Percentiles rank a stretch among this genome's conserved stretches.
Conservation (phyloP, 2,888 invertebrate species). For the Chrysina gloriosa region DNA sequence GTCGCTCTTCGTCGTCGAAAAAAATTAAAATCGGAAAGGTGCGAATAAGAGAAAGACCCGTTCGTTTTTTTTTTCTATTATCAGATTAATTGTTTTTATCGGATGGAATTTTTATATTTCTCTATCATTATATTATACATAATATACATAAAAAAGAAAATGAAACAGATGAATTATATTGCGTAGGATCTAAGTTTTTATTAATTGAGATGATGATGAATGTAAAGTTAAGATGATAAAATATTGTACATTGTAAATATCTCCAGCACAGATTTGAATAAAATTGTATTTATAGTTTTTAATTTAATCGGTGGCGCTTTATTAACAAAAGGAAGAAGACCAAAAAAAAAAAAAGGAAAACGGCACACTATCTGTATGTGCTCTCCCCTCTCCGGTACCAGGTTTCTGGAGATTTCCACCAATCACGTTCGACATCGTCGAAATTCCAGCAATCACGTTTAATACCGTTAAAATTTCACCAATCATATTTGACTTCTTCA, state of each 20-base stretch:
- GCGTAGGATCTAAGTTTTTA: conserved; percentile 53
- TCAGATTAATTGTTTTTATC: conserved; percentile 24
- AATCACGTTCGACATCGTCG: too few relatives aligned
- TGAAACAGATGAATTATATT: conserved; percentile 27
- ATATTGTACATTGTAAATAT: conserved; percentile 64
- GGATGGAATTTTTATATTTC: conserved; percentile 32
- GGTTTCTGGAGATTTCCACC: too few relatives aligned
- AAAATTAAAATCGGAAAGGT: not conserved
- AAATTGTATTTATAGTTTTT: conserved; percentile 61
- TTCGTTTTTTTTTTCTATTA: conserved; percentile 24
- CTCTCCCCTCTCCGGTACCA: too few relatives aligned
- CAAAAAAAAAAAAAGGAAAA: too few relatives aligned
- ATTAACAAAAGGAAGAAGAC: too few relatives aligned
- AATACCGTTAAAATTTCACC: too few relatives aligned
- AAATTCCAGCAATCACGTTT: too few relatives aligned
- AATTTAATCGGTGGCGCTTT: conserved; percentile 6
- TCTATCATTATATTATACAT: conserved; percentile 11
- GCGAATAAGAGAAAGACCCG: conserved; percentile 5
- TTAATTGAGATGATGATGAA: conserved; percentile 46
- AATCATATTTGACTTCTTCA: too few relatives aligned
- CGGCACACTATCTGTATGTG: too few relatives aligned
- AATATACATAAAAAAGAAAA: conserved; percentile 28
- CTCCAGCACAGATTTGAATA: conserved; percentile 63
- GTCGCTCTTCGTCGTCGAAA: too few relatives aligned
- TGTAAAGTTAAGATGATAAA: conserved; percentile 61